Base-by-base conservation (phyloP, 2,888 invertebrate genomes). In the Apodemia zela region DNA sequence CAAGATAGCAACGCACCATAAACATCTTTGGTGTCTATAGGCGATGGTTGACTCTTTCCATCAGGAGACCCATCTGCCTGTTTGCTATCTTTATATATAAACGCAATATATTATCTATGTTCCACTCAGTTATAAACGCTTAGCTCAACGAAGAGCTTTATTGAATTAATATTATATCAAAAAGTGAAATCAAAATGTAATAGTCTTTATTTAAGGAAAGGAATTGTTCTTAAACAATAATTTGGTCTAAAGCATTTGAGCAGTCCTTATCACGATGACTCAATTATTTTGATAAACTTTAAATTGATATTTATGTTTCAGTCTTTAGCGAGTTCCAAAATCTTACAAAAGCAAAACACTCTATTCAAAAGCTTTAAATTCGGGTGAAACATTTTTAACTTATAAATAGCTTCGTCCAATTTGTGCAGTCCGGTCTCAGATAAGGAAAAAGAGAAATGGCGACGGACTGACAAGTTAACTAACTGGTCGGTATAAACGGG, bases 391-490 rank as follows among this genome's bases (percentile, higher is more conserved):
- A 54, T 54, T 54, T 51, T 54, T 62, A 58, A 45, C 59, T 59
- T 63, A 18, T 15, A 62, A 62, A 62, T 62, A 62, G 47, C 58
- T 35, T 29, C 15, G 42, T 47, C 59, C 62, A 59, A 59, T 63
- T 35, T 59, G 15, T 54, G 54, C 54, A 54, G 54, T 54, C 54
- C 54, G 25, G 21, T 54, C 25, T 54, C 54, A 25, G 54, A 54
- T 54, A 21, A 25, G 54, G 54, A 54, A 54, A 54, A 54, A 54
- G 54, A 54, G 25, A 54, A 54, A 54, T 54, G 54, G 63, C 66
- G 61, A 63, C 64, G 64, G 66, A 66, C 66, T 65, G 67, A 67
- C 64, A 66, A 67, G 67, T 64, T 65, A 66, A 67, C 67, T 64
- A 67, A 67, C 63, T 67, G 67, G 66, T 18, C 62, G 59, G 66